phyloP scores from a whole-genome alignment of 2,113 vertebrate species.

The Prietella phreatophila region DNA sequence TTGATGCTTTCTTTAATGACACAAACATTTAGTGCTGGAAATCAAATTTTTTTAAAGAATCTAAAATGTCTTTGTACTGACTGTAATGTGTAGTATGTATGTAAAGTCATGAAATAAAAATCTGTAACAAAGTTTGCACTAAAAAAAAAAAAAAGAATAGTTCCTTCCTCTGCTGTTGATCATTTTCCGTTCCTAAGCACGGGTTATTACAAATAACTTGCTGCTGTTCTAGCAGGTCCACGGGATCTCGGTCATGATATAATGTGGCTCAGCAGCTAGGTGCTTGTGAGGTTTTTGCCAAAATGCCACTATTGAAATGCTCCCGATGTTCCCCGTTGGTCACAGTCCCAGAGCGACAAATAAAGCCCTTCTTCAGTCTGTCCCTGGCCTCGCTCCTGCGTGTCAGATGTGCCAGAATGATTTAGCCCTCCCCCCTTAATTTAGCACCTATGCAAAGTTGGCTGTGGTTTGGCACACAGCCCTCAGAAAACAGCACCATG shows the following conservation, averaged over 20 bases:
- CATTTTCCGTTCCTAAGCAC: neutral
- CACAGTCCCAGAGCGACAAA: constrained; percentile 50
- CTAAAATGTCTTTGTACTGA: too few relatives aligned
- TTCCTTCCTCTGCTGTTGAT: neutral
- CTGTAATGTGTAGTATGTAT: too few relatives aligned
- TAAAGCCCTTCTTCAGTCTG: constrained; percentile 57
- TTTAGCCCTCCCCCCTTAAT: constrained; percentile 46
- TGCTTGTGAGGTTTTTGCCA: constrained; percentile 16
- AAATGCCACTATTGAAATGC: constrained; percentile 46
- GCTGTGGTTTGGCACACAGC: constrained; percentile 53
- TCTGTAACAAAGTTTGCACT: too few relatives aligned
- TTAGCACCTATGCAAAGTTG: constrained; percentile 57
- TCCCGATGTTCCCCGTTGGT: constrained; percentile 60
- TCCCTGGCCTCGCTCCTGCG: constrained; percentile 12
- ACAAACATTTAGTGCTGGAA: too few relatives aligned
- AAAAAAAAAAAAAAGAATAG: neutral
- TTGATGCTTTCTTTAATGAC: too few relatives aligned
- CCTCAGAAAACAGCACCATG: constrained; percentile 42
- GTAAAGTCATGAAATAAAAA: too few relatives aligned
- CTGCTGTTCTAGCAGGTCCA: neutral
- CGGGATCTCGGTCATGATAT: neutral
- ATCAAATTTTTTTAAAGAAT: too few relatives aligned
- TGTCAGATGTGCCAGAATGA: constrained; percentile 50
- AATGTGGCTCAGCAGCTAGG: constrained; percentile 1
- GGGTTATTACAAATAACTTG: neutral